Percentiles rank a stretch among this genome's conserved stretches.
Evolutionary conservation across 2,113 vertebrate genomes (phyloP).

Genomic region (Pollimyrus isidori): DNA sequence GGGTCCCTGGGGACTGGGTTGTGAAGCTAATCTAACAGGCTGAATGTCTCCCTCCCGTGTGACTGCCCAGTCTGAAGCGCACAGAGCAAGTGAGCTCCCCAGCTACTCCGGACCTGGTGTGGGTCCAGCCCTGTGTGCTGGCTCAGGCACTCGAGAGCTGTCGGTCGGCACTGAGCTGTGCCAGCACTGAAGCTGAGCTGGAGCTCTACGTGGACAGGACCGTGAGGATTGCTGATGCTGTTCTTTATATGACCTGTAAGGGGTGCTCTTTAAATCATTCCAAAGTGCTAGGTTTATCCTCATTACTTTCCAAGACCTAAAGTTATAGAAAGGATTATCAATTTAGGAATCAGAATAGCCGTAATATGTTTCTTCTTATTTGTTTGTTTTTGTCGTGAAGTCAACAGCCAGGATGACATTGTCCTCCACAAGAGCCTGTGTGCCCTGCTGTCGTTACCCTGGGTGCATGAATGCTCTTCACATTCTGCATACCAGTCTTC

Average conservation of each 20-base stretch:
- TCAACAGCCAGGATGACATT: slow-evolving; percentile 55
- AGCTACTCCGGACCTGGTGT: slow-evolving; percentile 39
- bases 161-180: slow-evolving; percentile 62
- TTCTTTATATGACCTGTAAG: slow-evolving; percentile 78
- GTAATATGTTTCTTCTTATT: slow-evolving; percentile 8
- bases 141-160: slow-evolving; percentile 64
- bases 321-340: not conserved
- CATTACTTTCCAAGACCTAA: not conserved
- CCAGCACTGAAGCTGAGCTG: slow-evolving; percentile 39
- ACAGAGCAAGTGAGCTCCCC: not conserved
- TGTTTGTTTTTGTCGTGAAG: slow-evolving; percentile 40
- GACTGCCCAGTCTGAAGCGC: not conserved
- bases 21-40: not conserved
- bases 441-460: slow-evolving; percentile 78
- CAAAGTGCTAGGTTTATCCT: not conserved
- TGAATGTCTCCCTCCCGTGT: not conserved
- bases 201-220: slow-evolving; percentile 56
- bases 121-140: slow-evolving; percentile 63
- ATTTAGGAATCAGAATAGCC: not conserved
- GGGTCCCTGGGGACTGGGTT: not conserved
- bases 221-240: slow-evolving; percentile 72
- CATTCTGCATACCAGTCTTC: slow-evolving; percentile 55
- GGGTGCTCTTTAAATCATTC: not conserved
- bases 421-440: slow-evolving; percentile 65
- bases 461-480: slow-evolving; percentile 70